Evolutionary conservation across 1,140 invertebrate genomes (phyloP).

Genomic region (Drosophila suzukii): DNA sequence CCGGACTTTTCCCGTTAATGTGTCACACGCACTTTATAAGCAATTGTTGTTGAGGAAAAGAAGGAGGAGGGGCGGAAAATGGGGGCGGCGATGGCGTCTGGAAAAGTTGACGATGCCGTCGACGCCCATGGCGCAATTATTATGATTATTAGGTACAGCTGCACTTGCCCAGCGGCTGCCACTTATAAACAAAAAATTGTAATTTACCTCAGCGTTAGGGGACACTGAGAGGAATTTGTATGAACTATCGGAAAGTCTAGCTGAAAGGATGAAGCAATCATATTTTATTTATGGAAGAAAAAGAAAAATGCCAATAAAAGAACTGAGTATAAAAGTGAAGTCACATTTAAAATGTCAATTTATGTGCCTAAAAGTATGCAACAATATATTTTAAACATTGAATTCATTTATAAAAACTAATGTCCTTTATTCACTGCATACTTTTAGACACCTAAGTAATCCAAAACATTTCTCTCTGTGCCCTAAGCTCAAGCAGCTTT

Average conservation of each 20-base stretch:
- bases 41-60: constrained; percentile 65
- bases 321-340: too few relatives aligned
- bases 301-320: too few relatives aligned
- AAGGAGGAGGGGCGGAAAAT: neutral
- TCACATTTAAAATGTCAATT: too few relatives aligned
- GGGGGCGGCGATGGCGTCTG: constrained; percentile 57
- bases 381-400: too few relatives aligned
- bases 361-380: too few relatives aligned
- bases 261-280: too few relatives aligned
- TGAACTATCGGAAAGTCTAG: too few relatives aligned
- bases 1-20: constrained; percentile 68
- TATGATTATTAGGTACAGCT: constrained; percentile 83
- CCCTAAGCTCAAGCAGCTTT: constrained; percentile 6
- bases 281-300: too few relatives aligned
- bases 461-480: constrained; percentile 8
- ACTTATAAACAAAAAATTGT: constrained; percentile 79
- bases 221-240: constrained; percentile 5
- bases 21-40: constrained; percentile 83
- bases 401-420: too few relatives aligned
- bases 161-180: constrained; percentile 62
- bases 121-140: constrained; percentile 82
- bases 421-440: too few relatives aligned
- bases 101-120: constrained; percentile 74
- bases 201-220: constrained; percentile 66
- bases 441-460: too few relatives aligned